phyloP scores from a whole-genome alignment of 1,140 invertebrate genomes.

The Drosophila rhopaloa region DNA sequence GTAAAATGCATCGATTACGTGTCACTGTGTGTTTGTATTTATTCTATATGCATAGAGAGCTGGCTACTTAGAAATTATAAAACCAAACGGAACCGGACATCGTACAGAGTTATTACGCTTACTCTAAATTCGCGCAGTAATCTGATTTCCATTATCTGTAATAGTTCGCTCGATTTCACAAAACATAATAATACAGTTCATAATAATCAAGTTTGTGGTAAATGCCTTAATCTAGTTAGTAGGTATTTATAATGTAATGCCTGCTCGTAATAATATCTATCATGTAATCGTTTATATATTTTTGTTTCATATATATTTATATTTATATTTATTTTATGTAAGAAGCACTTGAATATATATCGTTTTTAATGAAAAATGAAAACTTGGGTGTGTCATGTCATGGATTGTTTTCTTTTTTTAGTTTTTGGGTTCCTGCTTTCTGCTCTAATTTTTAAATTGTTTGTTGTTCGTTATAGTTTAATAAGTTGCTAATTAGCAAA shows the following conservation, averaged over 20 bases:
- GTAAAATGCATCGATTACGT: constrained; percentile 80
- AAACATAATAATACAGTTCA: constrained; percentile 42
- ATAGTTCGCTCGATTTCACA: constrained; percentile 62
- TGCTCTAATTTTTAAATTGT: constrained; percentile 61
- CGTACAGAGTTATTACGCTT: constrained; percentile 23
- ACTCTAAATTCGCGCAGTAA: constrained; percentile 18
- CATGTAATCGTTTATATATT: constrained; percentile 60
- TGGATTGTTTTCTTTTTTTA: constrained; percentile 26
- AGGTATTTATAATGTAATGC: constrained; percentile 63
- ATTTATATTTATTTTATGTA: constrained; percentile 79
- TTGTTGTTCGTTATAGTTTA: constrained; percentile 49
- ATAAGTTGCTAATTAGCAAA: constrained; percentile 62
- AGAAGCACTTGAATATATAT: constrained; percentile 85
- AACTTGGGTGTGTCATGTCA: constrained; percentile 55
- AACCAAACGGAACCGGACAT: constrained; percentile 60
- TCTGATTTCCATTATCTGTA: constrained; percentile 54
- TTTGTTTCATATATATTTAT: constrained; percentile 53
- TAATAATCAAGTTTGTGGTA: constrained; percentile 58
- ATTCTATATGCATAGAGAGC: constrained; percentile 58
- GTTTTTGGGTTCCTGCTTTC: constrained; percentile 25
- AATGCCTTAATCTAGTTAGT: constrained; percentile 75
- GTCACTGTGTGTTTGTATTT: constrained; percentile 47
- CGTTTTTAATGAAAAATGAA: constrained; percentile 81
- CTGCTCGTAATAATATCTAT: constrained; percentile 67
- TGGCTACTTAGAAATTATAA: constrained; percentile 74